Evolutionary conservation across 2,888 invertebrate genomes (phyloP).

Genomic region (Spilarctia lutea): DNA sequence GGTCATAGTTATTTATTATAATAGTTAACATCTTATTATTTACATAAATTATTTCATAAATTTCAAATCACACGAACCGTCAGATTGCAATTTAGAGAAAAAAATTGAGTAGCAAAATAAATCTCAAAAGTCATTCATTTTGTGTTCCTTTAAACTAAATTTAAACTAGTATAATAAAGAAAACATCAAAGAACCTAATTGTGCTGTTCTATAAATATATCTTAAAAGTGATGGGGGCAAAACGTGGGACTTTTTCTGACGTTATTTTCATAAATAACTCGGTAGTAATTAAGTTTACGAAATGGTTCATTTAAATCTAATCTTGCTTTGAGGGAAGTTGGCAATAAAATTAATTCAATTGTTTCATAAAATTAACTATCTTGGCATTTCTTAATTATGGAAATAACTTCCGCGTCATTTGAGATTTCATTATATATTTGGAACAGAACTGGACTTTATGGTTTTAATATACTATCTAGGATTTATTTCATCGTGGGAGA

Average conservation of each 20-base stretch:
- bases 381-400: slow-evolving; percentile 16
- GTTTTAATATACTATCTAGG: neutral
- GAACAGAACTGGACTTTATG: neutral
- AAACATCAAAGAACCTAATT: slow-evolving; percentile 19
- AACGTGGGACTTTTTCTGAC: slow-evolving; percentile 27
- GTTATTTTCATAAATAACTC: slow-evolving; percentile 42
- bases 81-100: neutral
- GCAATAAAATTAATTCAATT: slow-evolving; percentile 26
- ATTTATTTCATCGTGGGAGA: neutral
- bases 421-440: neutral
- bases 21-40: too few species aligned
- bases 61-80: neutral
- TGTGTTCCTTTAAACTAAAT: slow-evolving; percentile 11
- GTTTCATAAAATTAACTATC: slow-evolving; percentile 25
- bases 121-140: slow-evolving; percentile 9
- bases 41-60: too few species aligned
- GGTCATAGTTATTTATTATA: too few species aligned
- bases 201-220: slow-evolving; percentile 20
- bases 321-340: slow-evolving; percentile 37
- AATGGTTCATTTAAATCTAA: slow-evolving; percentile 51
- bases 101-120: neutral
- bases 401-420: slow-evolving; percentile 6
- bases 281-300: slow-evolving; percentile 37
- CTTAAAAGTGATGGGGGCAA: slow-evolving; percentile 14
- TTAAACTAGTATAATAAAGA: slow-evolving; percentile 20